Conservation (phyloP, 2,113 vertebrate genomes). For the Gorsachius goisagi region DNA sequence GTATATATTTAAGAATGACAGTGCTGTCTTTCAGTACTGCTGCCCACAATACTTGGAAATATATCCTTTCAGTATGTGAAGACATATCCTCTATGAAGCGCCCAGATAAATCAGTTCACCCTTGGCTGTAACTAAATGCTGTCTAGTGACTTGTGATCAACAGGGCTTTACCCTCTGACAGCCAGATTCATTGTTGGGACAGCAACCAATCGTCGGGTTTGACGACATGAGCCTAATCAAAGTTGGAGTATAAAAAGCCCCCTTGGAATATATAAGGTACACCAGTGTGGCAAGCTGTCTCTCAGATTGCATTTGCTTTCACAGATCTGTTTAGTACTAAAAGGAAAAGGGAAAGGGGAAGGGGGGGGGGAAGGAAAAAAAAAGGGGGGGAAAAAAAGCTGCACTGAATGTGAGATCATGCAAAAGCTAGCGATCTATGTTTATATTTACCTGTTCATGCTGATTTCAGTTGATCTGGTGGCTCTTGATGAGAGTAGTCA, state of each 20-base stretch:
- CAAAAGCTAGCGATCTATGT: slow-evolving; percentile 74
- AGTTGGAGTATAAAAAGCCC: slow-evolving; percentile 95
- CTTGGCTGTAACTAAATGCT: slow-evolving; percentile 78
- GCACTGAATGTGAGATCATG: slow-evolving; percentile 81
- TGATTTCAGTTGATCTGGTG: slow-evolving; percentile 82
- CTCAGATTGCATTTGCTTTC: slow-evolving; percentile 70
- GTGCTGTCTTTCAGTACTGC: slow-evolving; percentile 61
- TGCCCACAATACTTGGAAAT: slow-evolving; percentile 55
- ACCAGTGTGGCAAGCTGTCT: slow-evolving; percentile 85
- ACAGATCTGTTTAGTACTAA: slow-evolving; percentile 61
- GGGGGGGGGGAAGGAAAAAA: slow-evolving; percentile 3
- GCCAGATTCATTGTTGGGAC: slow-evolving; percentile 92
- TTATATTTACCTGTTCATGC: slow-evolving; percentile 83
- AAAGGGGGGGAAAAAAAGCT: slow-evolving; percentile 38
- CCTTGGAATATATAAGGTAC: slow-evolving; percentile 90
- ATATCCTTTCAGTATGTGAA: slow-evolving; percentile 60
- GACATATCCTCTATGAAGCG: slow-evolving; percentile 64
- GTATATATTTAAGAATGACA: slow-evolving; percentile 61
- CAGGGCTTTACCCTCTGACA: slow-evolving; percentile 87
- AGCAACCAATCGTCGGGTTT: slow-evolving; percentile 93
- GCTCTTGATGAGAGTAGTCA: slow-evolving; percentile 83
- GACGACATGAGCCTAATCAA: slow-evolving; percentile 92
- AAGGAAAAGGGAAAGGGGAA: slow-evolving; percentile 38
- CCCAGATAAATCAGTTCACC: slow-evolving; percentile 77
- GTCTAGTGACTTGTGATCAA: slow-evolving; percentile 81